Evolutionary conservation across 2,888 invertebrate species (phyloP), one percentile per base, ranked within the genome.

Genomic region (Xanthorhoe spadicearia): DNA sequence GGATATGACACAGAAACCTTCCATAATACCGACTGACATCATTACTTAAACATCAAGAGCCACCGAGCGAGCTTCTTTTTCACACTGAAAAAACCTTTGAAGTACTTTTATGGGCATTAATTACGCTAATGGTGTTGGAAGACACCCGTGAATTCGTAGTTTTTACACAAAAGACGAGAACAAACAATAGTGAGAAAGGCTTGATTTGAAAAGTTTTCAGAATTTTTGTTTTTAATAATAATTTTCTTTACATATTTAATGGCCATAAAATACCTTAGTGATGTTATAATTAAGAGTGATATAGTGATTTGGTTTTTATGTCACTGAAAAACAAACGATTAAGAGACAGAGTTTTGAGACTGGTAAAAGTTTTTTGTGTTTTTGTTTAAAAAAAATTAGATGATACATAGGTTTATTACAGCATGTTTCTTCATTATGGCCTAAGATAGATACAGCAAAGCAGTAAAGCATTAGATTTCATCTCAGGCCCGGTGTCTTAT

Each of bases 401-500:
- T 46, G n/a, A 4, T 15, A 46, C 46, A 15, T 19, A 10, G 23
- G 10, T 9, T 50, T 2, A 10, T 1, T 19, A 19, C 19, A n/a
- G n/a, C n/a, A n/a, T n/a, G n/a, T n/a, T n/a, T n/a, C n/a, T n/a
- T n/a, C n/a, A n/a, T 2, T 19, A 1, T n/a, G 19, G 49, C 13
- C n/a, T 18, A 51, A 19, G 51, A 6, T 54, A 65, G 28, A 54
- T 67, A 61, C 70, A 64, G 54, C n/a, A n/a, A n/a, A n/a, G n/a
- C 38, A 60, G 64, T 69, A 68, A 70, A 68, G 52, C 61, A 70
- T 70, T 70, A 70, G 61, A 61, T 61, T 43, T 18, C 50, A 35
- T 59, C 66, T 54, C 51, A 65, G 63, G 53, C 76, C 75, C 74
- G 77, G 72, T 69, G 74, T 76, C 80, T 78, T 78, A 71, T 80